Conservation (phyloP, 2,888 invertebrate genomes). For the Idaea dimidiata region DNA sequence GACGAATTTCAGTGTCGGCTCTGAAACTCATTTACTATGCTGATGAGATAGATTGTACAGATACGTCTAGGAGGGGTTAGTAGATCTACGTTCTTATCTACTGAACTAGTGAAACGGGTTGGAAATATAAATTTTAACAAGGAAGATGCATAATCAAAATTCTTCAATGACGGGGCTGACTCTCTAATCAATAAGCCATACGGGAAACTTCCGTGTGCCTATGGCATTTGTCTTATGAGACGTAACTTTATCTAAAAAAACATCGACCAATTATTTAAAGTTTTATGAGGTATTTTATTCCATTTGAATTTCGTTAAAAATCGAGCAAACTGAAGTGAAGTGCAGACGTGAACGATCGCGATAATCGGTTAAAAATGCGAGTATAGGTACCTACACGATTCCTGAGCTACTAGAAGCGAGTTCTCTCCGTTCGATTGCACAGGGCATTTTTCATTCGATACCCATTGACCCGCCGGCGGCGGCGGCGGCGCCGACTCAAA, state of each 20-base stretch:
- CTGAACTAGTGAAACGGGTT: not conserved
- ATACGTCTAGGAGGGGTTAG: not conserved
- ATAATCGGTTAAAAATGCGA: not conserved
- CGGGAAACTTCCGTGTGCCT: too few relatives aligned
- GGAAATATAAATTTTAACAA: not conserved
- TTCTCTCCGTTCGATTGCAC: slow-evolving; percentile 22
- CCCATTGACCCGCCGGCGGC: slow-evolving; percentile 16
- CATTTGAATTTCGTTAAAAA: not conserved
- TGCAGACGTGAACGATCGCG: not conserved
- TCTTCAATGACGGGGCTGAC: too few relatives aligned
- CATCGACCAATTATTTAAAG: too few relatives aligned
- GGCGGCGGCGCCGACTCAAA: slow-evolving; percentile 34
- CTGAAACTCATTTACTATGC: not conserved
- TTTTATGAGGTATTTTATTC: not conserved
- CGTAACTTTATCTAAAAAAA: too few relatives aligned
- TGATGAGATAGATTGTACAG: not conserved
- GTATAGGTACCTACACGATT: slow-evolving; percentile 2
- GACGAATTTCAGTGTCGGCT: not conserved
- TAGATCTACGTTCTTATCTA: not conserved
- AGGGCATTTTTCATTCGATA: slow-evolving; percentile 21
- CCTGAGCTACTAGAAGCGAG: slow-evolving; percentile 10
- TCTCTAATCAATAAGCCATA: too few relatives aligned
- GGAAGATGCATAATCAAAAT: not conserved
- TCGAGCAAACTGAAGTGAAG: not conserved
- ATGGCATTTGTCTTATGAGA: too few relatives aligned